Evolutionary conservation across 1,140 invertebrate genomes (phyloP).

Genomic region (Lucilia sericata): DNA sequence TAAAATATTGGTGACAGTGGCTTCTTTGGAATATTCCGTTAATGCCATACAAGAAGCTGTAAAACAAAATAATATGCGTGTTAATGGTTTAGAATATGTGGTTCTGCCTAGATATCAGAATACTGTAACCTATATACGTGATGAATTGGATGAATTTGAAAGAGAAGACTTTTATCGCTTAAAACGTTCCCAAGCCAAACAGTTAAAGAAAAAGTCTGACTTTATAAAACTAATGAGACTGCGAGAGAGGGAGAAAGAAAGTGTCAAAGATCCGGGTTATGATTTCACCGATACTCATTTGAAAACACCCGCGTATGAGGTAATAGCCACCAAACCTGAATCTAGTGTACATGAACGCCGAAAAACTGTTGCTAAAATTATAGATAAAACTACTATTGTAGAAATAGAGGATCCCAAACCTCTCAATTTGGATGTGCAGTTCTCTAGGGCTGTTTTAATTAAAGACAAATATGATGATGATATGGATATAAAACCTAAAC

Average conservation of each 20-base stretch:
- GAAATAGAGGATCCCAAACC: not conserved
- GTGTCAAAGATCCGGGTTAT: not conserved
- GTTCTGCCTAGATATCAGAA: slow-evolving; percentile 82
- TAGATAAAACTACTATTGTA: not conserved
- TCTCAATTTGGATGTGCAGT: not conserved
- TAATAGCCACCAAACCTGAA: not conserved
- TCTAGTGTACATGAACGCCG: not conserved
- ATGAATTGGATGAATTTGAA: slow-evolving; percentile 85
- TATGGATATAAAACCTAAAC: not conserved
- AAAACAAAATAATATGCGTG: slow-evolving; percentile 71
- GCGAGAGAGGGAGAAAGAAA: not conserved
- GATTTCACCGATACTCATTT: not conserved
- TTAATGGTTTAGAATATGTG: slow-evolving; percentile 87
- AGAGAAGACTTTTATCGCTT: slow-evolving; percentile 87
- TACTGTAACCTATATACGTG: slow-evolving; percentile 80
- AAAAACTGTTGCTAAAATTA: not conserved
- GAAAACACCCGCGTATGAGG: not conserved
- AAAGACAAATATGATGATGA: no score
- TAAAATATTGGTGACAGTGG: slow-evolving; percentile 46
- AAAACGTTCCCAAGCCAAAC: slow-evolving; percentile 77
- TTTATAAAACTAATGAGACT: slow-evolving; percentile 1
- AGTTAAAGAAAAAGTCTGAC: slow-evolving; percentile 70
- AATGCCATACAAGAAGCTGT: slow-evolving; percentile 51
- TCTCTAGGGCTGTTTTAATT: not conserved
- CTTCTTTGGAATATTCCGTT: slow-evolving; percentile 55